Conservation (phyloP, 2,797 vertebrate species). For the Gouania willdenowi region DNA sequence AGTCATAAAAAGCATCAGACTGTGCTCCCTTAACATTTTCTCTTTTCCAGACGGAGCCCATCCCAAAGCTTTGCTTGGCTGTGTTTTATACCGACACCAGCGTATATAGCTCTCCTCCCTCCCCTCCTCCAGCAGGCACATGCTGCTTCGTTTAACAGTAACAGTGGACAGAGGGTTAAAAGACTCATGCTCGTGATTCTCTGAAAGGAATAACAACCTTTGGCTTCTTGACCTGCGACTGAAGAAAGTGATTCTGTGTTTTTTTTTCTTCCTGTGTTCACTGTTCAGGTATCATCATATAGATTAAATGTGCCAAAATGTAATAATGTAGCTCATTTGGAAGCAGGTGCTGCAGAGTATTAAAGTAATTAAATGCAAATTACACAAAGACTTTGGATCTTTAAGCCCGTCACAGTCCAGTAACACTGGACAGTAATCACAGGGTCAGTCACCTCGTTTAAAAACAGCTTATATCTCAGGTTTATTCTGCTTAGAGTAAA, state of each 20-base stretch:
- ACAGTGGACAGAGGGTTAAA: slow-evolving; percentile 35
- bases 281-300: slow-evolving; percentile 26
- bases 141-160: slow-evolving; percentile 60
- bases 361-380: slow-evolving; percentile 68
- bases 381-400: slow-evolving; percentile 22
- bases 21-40: slow-evolving; percentile 54
- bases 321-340: slow-evolving; percentile 64
- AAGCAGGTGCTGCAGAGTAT: slow-evolving; percentile 64
- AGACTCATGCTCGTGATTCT: slow-evolving; percentile 35
- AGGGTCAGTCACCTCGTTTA: neutral
- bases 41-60: slow-evolving; percentile 30
- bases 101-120: slow-evolving; percentile 29
- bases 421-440: slow-evolving; percentile 9
- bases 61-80: slow-evolving; percentile 61
- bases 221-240: slow-evolving; percentile 7
- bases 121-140: slow-evolving; percentile 57
- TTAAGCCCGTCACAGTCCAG: slow-evolving; percentile 41
- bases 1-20: slow-evolving; percentile 72
- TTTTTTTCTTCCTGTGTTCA: slow-evolving; percentile 19
- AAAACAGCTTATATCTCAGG: slow-evolving; percentile 1
- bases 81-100: slow-evolving; percentile 66
- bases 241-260: slow-evolving; percentile 4
- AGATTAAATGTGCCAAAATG: slow-evolving; percentile 42
- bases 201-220: slow-evolving; percentile 35
- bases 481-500: too few species aligned